Evolutionary conservation across 2,113 vertebrate species (phyloP).

Genomic region (Nibea coibor): DNA sequence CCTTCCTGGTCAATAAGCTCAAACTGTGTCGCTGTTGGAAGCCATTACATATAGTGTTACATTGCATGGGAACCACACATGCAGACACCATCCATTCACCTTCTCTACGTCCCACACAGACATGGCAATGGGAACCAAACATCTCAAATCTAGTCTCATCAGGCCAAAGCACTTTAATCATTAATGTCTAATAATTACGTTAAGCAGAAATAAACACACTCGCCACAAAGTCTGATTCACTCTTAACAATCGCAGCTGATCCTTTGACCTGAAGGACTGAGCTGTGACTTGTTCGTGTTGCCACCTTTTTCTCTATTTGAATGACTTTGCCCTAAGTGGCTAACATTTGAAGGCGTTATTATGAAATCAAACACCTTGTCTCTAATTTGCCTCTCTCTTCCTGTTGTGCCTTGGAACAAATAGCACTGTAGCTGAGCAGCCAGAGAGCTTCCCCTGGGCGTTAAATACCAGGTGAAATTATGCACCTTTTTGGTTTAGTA

Average conservation of each 20-base stretch:
- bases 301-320: not conserved
- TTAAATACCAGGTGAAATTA: constrained; percentile 25
- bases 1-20: too few species aligned
- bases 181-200: too few species aligned
- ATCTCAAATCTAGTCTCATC: too few species aligned
- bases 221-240: too few species aligned
- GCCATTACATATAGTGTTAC: too few species aligned
- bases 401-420: constrained; percentile 22
- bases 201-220: too few species aligned
- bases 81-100: too few species aligned
- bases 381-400: constrained; percentile 9
- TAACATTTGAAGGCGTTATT: constrained; percentile 48
- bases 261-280: not conserved
- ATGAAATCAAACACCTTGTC: constrained; percentile 3
- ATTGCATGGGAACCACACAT: too few species aligned
- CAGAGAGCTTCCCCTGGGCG: not conserved
- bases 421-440: not conserved
- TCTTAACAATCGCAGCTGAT: not conserved
- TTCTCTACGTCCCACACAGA: too few species aligned
- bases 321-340: constrained; percentile 14
- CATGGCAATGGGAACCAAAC: too few species aligned
- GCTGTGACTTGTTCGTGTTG: not conserved
- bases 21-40: too few species aligned
- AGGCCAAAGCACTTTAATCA: too few species aligned
- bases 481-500: constrained; percentile 9